Base-by-base conservation (phyloP, 1,140 invertebrate species). In the Bombus balteatus region DNA sequence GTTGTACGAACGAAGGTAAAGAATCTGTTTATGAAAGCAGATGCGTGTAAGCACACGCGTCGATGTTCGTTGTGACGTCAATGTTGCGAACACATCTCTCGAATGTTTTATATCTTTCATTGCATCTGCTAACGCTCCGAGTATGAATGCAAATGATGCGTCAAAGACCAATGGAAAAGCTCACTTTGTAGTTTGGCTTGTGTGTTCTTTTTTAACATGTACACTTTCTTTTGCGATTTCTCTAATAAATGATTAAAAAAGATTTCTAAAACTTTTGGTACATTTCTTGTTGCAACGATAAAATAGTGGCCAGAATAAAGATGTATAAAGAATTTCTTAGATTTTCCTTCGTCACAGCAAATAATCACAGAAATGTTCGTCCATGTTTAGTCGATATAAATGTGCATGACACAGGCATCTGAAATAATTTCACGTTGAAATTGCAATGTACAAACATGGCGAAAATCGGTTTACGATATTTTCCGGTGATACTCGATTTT, bases 401-500 rank as follows among this genome's bases (percentile, higher is more conserved):
- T 4, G 43, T 25, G 8, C 39, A 9, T 32, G 25, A 8, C 25
- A 4, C 37, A 3, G 25, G 18, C 28, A 12, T 41, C 28, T 41
- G 37, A 37, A 22, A 34, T 53, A 75, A 37, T 53, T 53, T 75
- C 22, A 37, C 32, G 18, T 32, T 2, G 10, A n/a, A 53, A 53
- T 32, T 37, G 18, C 10, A 53, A 32, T 28, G 41, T 34, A 53
- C 10, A 8, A 53, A 71, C 70, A n/a, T 41, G 12, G n/a, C 0
- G 18, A 32, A 47, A 53, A 75, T 75, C 43, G 73, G 43, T 75
- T 75, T 75, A 75, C 43, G n/a, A 53, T 74, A 53, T 43, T 74
- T 74, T 2, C n/a, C 43, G 1, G 0, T 34, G 73, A 74, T 25
- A 18, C 41, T 74, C 41, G 37, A 39, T 70, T 70, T 25, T 28